phyloP scores from a whole-genome alignment of 2,113 vertebrate species.

The Micromys minutus region DNA sequence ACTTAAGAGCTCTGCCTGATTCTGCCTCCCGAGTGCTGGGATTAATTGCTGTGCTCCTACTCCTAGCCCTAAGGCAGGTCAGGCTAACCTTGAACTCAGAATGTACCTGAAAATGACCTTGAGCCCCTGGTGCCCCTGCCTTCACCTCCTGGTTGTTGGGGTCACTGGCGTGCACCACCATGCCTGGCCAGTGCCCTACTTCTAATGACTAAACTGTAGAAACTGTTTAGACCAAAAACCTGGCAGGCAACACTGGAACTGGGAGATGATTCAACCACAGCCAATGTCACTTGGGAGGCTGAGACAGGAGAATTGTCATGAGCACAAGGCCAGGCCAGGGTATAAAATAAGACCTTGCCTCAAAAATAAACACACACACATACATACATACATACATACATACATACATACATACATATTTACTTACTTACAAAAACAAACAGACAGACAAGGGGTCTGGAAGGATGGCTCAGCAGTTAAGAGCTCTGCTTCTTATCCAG shows the following conservation, averaged over 20 bases:
- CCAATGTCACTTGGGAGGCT: accelerated
- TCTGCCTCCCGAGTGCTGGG: neutral
- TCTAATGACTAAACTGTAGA: accelerated
- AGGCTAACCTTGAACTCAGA: neutral
- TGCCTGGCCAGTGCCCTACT: neutral
- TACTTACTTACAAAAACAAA: no score
- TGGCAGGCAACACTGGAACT: neutral
- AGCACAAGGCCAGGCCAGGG: neutral
- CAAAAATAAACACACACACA: no score
- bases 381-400: no score
- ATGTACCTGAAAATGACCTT: neutral
- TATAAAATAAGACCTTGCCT: neutral
- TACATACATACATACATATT: neutral
- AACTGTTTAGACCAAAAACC: neutral
- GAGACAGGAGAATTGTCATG: neutral
- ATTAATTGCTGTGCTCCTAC: no score
- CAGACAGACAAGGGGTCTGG: neutral
- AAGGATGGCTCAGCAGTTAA: neutral
- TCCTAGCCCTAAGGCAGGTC: neutral
- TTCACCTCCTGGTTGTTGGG: neutral
- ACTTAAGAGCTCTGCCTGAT: neutral
- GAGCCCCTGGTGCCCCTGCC: neutral
- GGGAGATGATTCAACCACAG: accelerated
- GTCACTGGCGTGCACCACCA: neutral
- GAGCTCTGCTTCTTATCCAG: no score